phyloP scores from a whole-genome alignment of 1,140 invertebrate genomes.

The Zelostemma sp. region DNA sequence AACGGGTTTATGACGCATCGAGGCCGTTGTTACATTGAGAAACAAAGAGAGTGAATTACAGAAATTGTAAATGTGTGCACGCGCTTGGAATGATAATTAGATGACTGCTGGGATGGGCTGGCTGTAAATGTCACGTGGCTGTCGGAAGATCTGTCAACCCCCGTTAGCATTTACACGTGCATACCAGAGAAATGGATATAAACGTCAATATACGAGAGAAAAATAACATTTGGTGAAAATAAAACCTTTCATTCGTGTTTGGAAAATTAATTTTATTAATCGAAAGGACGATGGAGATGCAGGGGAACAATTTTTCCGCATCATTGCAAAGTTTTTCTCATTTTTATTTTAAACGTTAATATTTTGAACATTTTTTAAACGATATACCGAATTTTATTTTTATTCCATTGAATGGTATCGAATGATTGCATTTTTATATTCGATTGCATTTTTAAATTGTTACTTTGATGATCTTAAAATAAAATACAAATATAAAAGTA shows the following conservation, averaged over 20 bases:
- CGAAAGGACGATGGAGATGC: background rate
- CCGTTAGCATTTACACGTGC: conserved; percentile 52
- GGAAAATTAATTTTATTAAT: no score
- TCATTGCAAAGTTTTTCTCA: no score
- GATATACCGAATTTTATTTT: background rate
- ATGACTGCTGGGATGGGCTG: conserved; percentile 59
- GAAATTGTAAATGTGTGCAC: conserved; percentile 28
- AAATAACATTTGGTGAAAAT: background rate
- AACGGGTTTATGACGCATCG: conserved; percentile 9
- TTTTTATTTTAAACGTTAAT: background rate
- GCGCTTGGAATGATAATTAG: conserved; percentile 62
- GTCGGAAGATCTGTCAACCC: conserved; percentile 66
- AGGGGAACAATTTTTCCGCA: no score
- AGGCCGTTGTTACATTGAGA: background rate
- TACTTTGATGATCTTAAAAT: no score
- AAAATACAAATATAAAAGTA: no score
- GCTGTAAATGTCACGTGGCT: conserved; percentile 66
- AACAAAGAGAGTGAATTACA: background rate
- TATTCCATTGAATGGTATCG: no score
- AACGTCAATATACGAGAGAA: conserved; percentile 29
- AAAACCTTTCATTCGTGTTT: no score
- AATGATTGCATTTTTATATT: no score
- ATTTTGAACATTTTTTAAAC: background rate
- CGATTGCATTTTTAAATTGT: no score
- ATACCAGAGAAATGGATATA: conserved; percentile 37